A percentile compares a stretch with the other conserved stretches of the same genome.
Conservation (phyloP, 2,797 vertebrate species). For the Hoplostethus mediterraneus region DNA sequence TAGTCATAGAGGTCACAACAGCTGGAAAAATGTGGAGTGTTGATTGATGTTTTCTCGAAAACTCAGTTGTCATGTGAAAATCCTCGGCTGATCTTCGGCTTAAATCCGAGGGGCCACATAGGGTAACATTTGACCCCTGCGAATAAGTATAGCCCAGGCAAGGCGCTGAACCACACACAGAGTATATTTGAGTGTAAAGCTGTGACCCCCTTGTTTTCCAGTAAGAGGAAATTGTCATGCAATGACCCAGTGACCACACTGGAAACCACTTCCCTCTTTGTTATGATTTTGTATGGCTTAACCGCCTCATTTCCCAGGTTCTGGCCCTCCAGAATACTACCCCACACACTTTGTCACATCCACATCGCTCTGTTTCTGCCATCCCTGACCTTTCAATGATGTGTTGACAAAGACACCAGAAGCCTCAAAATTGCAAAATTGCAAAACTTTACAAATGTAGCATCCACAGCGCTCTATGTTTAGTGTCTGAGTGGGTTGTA, state of each 20-base stretch:
- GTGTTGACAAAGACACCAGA: constrained; percentile 64
- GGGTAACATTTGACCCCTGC: constrained; percentile 66
- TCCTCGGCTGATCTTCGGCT: constrained; percentile 14
- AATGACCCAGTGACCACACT: constrained; percentile 79
- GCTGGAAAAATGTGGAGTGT: neutral
- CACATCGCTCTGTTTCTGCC: constrained; percentile 46
- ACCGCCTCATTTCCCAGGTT: constrained; percentile 71
- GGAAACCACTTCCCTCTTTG: constrained; percentile 80
- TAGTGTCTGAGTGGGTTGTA: constrained; percentile 63
- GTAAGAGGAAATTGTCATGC: constrained; percentile 77
- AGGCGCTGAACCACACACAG: constrained; percentile 67
- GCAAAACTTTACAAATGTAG: constrained; percentile 59
- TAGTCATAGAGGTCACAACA: constrained; percentile 11
- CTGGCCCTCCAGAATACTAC: constrained; percentile 50
- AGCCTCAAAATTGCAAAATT: constrained; percentile 75
- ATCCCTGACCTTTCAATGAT: constrained; percentile 61
- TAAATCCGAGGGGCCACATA: constrained; percentile 9
- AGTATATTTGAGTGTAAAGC: constrained; percentile 68
- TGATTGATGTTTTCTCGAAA: constrained; percentile 1
- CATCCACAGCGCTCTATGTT: constrained; percentile 59
- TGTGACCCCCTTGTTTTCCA: constrained; percentile 79
- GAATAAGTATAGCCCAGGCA: constrained; percentile 55
- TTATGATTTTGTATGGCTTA: constrained; percentile 75
- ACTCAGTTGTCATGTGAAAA: constrained; percentile 16
- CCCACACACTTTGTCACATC: constrained; percentile 65